Evolutionary conservation across 2,888 invertebrate species (phyloP).

Genomic region (Anodontia alba): DNA sequence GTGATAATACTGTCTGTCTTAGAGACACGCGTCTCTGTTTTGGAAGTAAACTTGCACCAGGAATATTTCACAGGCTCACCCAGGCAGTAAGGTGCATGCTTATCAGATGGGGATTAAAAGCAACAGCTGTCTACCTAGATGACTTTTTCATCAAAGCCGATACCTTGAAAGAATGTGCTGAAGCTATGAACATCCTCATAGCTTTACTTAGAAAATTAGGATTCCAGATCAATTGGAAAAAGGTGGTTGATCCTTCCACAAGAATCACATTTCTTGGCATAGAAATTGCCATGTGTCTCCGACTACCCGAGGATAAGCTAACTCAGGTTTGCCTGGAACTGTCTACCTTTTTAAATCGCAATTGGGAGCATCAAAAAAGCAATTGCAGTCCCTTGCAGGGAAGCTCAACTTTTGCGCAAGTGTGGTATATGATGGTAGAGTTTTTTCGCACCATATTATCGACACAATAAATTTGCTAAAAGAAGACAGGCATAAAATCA

Average conservation of each 20-base stretch:
- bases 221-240: neutral
- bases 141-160: slow-evolving; percentile 4
- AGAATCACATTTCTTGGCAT: neutral
- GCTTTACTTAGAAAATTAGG: too few species aligned
- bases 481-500: neutral
- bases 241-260: too few species aligned
- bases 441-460: too few species aligned
- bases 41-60: slow-evolving; percentile 18
- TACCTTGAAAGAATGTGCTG: neutral
- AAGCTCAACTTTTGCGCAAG: too few species aligned
- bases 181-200: neutral
- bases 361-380: slow-evolving; percentile 5
- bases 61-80: slow-evolving; percentile 26
- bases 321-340: neutral
- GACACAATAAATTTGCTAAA: too few species aligned
- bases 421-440: too few species aligned
- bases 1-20: neutral
- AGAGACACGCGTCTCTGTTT: slow-evolving; percentile 11
- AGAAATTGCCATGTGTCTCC: slow-evolving; percentile 25
- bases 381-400: too few species aligned
- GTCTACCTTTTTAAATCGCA: neutral
- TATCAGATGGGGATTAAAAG: neutral
- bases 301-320: neutral
- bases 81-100: slow-evolving; percentile 10
- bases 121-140: slow-evolving; percentile 1